Evolutionary conservation across 1,140 invertebrate genomes (phyloP), one percentile per base, ranked within the genome.

Genomic region (Atopsyche davidsoni): DNA sequence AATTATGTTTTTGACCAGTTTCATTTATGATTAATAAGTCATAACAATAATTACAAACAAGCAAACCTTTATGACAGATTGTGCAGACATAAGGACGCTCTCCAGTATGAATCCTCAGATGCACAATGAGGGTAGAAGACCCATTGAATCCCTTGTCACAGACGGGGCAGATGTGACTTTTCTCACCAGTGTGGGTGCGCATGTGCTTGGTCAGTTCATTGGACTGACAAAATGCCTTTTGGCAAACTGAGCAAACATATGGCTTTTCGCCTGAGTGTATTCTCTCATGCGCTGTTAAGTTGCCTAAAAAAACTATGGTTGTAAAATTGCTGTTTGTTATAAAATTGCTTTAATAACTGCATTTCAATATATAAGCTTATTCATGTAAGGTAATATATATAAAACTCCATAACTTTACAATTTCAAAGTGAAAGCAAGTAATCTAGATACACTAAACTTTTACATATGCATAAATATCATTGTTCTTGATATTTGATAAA

Each of bases 21-120:
- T n/a, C n/a, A n/a, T n/a, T n/a, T n/a, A n/a, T n/a, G n/a, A n/a
- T n/a, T n/a, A n/a, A n/a, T n/a, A n/a, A n/a, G n/a, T n/a, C n/a
- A n/a, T n/a, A n/a, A n/a, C n/a, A n/a, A n/a, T n/a, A n/a, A n/a
- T n/a, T n/a, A n/a, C n/a, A n/a, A n/a, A n/a, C n/a, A n/a, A n/a
- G n/a, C n/a, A n/a, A n/a, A n/a, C 36, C 55, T 57, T 75, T 73
- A 7, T 71, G 69, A 62, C 80, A 82, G 32, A 76, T 65, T 53
- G 69, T 71, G 62, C 80, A 82, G 44, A 64, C 64, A 61, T 77
- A 80, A 17, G 80, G 80, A 46, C 73, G 65, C 62, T 82, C 79
- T 2, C 79, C 72, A 4, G 72, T 76, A 46, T 77, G 75, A 4
- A 65, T 66, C 35, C 70, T 66, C 64, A 78, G 68, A 51, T 80